Conservation (phyloP, 1,140 invertebrate species). For the Caenorhabditis tropicalis region DNA sequence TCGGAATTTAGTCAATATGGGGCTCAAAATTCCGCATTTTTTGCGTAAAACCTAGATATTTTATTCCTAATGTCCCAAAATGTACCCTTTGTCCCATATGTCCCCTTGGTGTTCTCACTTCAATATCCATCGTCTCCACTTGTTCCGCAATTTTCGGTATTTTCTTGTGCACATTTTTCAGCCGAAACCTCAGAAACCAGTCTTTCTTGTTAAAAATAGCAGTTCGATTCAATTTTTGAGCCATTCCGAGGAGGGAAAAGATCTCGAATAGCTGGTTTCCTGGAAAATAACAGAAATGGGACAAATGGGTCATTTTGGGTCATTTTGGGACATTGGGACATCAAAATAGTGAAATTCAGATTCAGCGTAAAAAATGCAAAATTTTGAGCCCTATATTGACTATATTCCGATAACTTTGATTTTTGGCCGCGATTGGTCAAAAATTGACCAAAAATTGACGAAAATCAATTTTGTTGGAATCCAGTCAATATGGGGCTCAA, state of each 20-base stretch:
- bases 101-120: not conserved
- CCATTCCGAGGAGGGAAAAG: not conserved
- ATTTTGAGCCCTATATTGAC: no score
- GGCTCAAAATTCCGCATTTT: no score
- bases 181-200: not conserved
- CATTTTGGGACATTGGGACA: no score
- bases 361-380: no score
- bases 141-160: not conserved
- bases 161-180: not conserved
- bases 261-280: constrained; percentile 43
- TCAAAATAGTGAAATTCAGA: no score
- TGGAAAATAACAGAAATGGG: not conserved
- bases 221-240: not conserved
- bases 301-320: not conserved
- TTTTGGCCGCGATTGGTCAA: no score
- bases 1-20: no score
- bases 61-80: not conserved
- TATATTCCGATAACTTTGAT: no score
- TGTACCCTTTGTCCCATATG: not conserved
- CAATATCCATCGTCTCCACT: not conserved
- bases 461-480: no score
- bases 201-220: constrained; percentile 1
- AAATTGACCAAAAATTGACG: no score
- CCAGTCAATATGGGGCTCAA: no score
- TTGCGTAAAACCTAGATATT: no score